phyloP scores from a whole-genome alignment of 2,888 invertebrate genomes.

The Lasioglossum oenotherae region DNA sequence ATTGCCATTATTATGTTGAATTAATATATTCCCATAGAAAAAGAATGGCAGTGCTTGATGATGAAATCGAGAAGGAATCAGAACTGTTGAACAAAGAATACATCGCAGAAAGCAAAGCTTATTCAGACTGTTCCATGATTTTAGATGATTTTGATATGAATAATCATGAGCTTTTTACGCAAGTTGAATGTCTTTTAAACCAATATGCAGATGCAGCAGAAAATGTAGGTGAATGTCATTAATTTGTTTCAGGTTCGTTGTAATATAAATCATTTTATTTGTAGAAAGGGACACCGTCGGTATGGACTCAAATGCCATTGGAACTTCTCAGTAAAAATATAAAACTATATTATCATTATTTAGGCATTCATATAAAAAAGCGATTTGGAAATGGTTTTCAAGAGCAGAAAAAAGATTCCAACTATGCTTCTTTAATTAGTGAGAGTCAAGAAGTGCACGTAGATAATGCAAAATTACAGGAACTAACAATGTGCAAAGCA shows the following conservation, averaged over 20 bases:
- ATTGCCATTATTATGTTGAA: background rate
- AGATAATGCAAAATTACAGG: constrained; percentile 68
- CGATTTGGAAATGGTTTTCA: constrained; percentile 69
- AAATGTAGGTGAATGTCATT: constrained; percentile 71
- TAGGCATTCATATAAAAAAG: constrained; percentile 75
- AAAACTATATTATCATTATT: constrained; percentile 77
- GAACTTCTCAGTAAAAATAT: constrained; percentile 78
- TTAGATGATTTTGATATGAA: constrained; percentile 47
- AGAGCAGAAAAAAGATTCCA: constrained; percentile 61
- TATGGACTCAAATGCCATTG: constrained; percentile 81
- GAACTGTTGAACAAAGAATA: constrained; percentile 45
- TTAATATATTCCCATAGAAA: constrained; percentile 61
- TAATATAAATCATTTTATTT: constrained; percentile 22
- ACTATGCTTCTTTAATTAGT: constrained; percentile 64
- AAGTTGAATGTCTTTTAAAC: constrained; percentile 73
- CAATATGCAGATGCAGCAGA: constrained; percentile 75
- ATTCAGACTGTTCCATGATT: constrained; percentile 44
- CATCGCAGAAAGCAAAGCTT: constrained; percentile 52
- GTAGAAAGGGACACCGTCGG: constrained; percentile 75
- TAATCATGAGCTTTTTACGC: constrained; percentile 70
- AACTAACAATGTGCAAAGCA: constrained; percentile 70
- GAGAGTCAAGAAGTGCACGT: constrained; percentile 65
- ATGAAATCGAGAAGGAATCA: constrained; percentile 68
- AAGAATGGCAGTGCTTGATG: constrained; percentile 67
- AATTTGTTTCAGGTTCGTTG: background rate